A percentile compares a stretch with the other conserved stretches of the same genome.
These are phyloP conservation scores for Scotopteryx bipunctaria DNA, from an alignment of 2,888 invertebrate genomes.

Conservation along the genomic window DNA sequence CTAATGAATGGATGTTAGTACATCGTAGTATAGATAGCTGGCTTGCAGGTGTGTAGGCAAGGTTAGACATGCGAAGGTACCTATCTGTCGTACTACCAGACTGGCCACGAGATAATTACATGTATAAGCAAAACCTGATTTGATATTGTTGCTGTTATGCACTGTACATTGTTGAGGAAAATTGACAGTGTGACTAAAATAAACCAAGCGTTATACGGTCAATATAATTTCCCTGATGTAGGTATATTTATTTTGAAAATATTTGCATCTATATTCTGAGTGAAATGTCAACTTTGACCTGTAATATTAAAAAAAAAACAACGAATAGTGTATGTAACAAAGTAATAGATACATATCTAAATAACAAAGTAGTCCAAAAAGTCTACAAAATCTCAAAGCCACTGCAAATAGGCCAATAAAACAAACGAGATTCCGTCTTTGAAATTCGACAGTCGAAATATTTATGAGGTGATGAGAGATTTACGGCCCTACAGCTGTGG, in stretches of 20 bases:
- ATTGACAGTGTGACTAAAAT: conserved; percentile 33
- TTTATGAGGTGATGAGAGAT: conserved; percentile 18
- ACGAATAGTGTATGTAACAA: conserved; percentile 3
- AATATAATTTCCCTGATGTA: neutral
- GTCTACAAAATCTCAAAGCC: conserved; percentile 6
- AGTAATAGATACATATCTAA: neutral
- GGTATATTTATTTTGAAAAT: neutral
- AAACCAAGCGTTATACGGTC: conserved; percentile 19
- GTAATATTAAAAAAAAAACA: conserved; percentile 3
- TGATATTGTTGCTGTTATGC: conserved; percentile 23
- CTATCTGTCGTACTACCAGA: conserved; percentile 50
- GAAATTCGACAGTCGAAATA: neutral
- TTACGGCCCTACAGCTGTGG: conserved; percentile 11
- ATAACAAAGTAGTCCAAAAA: neutral
- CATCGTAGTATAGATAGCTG: conserved; percentile 43
- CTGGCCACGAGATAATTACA: conserved; percentile 63
- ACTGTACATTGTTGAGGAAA: conserved; percentile 33
- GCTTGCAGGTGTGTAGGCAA: conserved; percentile 65
- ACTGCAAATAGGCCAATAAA: conserved; percentile 15
- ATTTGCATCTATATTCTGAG: neutral
- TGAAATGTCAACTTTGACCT: conserved; percentile 15
- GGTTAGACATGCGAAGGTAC: conserved; percentile 51
- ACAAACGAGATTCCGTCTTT: conserved; percentile 17
- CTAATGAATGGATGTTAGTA: conserved; percentile 43
- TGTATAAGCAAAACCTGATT: conserved; percentile 45